These are phyloP conservation scores for Rhynchomys soricoides DNA, from an alignment of 2,113 vertebrate genomes.

Conservation along the genomic window DNA sequence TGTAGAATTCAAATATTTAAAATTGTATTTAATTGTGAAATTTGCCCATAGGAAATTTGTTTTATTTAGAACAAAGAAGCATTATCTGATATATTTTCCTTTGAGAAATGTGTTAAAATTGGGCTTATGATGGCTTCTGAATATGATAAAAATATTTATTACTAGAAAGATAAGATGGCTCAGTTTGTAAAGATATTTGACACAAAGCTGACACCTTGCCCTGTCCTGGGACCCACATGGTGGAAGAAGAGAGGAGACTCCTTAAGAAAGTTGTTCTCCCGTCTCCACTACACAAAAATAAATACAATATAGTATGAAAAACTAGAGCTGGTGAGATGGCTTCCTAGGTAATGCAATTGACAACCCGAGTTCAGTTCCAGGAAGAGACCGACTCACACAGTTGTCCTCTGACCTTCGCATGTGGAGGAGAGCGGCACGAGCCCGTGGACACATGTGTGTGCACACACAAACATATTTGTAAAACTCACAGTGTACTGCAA, in stretches of 20 bases:
- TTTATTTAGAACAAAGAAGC: not conserved
- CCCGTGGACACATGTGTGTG: not conserved
- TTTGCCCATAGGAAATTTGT: not conserved
- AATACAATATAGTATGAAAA: not conserved
- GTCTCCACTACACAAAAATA: not conserved
- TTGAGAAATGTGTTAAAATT: not conserved
- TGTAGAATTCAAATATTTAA: not conserved
- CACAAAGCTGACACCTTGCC: not conserved
- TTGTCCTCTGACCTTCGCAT: not conserved
- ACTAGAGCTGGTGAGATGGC: not conserved
- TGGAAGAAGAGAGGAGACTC: not conserved
- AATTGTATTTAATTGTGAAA: conserved; percentile 29
- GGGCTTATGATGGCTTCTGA: not conserved
- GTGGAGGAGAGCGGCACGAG: not conserved
- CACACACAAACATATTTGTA: not conserved
- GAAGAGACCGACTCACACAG: not conserved
- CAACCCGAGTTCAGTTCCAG: not conserved
- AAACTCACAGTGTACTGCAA: not conserved
- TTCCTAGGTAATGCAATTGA: not conserved
- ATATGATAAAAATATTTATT: not conserved
- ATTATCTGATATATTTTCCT: not conserved
- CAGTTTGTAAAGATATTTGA: not conserved
- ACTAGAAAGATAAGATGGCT: not conserved
- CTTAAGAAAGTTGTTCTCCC: not conserved
- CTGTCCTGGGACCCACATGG: not conserved